Evolutionary conservation across 2,797 vertebrate genomes (phyloP).

Genomic region (Chiloscyllium punctatum): DNA sequence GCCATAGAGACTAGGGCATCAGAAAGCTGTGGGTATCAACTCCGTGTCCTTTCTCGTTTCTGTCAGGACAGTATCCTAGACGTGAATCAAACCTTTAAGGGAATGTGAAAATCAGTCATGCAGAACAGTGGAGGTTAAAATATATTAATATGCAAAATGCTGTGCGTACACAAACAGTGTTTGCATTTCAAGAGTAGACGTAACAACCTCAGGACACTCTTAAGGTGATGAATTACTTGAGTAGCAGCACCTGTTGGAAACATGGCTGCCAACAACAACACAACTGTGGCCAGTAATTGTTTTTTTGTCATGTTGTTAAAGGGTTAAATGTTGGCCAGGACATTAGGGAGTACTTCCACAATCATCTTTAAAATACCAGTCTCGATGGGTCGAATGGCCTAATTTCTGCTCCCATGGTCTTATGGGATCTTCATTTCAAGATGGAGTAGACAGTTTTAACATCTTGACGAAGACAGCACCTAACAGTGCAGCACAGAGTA

Average conservation of each 20-base stretch:
- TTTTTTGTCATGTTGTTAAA: background rate
- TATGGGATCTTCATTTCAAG: background rate
- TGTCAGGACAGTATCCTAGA: background rate
- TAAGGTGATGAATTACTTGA: background rate
- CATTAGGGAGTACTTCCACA: background rate
- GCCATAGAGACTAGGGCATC: constrained; percentile 36
- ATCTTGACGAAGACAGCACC: background rate
- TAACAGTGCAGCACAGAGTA: too few relatives aligned
- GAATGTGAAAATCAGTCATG: background rate
- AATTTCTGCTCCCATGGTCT: too few relatives aligned
- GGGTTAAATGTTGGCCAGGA: background rate
- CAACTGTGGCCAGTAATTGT: too few relatives aligned
- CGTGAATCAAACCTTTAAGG: constrained; percentile 13
- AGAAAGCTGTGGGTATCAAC: background rate
- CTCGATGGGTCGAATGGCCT: too few relatives aligned
- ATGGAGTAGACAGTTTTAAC: background rate
- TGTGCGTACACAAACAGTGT: background rate
- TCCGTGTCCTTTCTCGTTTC: background rate
- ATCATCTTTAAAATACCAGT: background rate
- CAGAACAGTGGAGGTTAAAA: background rate
- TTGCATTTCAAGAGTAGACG: too few relatives aligned
- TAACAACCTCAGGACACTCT: too few relatives aligned
- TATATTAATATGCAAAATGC: background rate
- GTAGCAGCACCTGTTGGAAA: background rate
- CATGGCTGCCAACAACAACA: background rate